Base-by-base conservation (phyloP, 2,888 invertebrate genomes). In the Dynastes grantii region DNA sequence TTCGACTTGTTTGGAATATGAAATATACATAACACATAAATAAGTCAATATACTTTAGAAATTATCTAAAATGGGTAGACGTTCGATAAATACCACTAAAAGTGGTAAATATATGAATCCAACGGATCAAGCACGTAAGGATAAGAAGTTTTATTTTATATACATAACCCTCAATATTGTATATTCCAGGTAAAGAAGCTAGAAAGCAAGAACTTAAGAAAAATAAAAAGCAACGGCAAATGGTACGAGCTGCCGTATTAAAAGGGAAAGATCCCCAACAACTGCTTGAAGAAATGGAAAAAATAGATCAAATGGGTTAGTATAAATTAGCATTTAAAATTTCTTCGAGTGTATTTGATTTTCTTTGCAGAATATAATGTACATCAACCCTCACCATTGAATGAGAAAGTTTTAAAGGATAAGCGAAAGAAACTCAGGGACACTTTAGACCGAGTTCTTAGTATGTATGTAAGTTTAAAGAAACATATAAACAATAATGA, bases 51-150 rank as follows among this genome's bases (percentile, higher is more conserved):
- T 45, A n/a, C 32, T 45, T 45, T 45, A 45, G 8, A 61, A 8
- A 32, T 6, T 22, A 53, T 55, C 64, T 80, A 93, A 90, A 84
- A 98, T 99, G 98, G 98, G 98, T 78, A 93, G 98, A 78, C 92
- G 98, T 84, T 98, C 98, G 63, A 98, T 98, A 85, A 98, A 98
- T 90, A 98, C 98, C 95, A 99, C 98, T 76, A 99, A 99, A 92
- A 98, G 98, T 97, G 99, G 99, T 89, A 98, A 98, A 93, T 98
- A 97, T 86, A 99, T 99, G 98, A 99, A 99, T 90, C 99, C 99
- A 58, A 99, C 99, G 4, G 99, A 99, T 90, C 98, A 98, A 94
- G 98, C 98, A 80, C 92, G 98, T 97, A 93, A 95, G 97, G 95
- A 78, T 27, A 61, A 45, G 45, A 45, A 45, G 2, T 45, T 53